phyloP scores from a whole-genome alignment of 2,888 invertebrate species.

The Agrotis ipsilon region DNA sequence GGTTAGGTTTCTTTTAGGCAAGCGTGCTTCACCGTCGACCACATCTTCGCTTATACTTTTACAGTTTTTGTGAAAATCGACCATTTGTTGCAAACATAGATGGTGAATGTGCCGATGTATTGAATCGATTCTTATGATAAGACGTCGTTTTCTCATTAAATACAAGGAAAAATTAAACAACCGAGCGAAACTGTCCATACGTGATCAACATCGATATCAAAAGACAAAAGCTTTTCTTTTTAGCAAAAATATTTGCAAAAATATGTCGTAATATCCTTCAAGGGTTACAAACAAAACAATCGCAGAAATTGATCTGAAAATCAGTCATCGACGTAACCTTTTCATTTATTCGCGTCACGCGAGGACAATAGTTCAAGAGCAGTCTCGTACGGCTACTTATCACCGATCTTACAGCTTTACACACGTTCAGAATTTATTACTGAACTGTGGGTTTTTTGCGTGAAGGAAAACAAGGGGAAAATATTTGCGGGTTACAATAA shows the following conservation, averaged over 20 bases:
- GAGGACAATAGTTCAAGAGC: conserved; percentile 46
- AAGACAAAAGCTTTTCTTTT: background rate
- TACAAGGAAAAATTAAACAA: no score
- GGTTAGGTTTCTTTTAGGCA: no score
- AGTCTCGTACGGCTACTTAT: conserved; percentile 43
- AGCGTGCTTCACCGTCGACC: no score
- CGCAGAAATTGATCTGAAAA: conserved; percentile 23
- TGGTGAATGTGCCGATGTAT: no score
- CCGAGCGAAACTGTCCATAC: no score
- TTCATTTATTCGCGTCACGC: conserved; percentile 44
- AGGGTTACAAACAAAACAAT: conserved; percentile 31
- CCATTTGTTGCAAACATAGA: no score
- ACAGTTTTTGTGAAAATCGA: no score
- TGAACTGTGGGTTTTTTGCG: conserved; percentile 27
- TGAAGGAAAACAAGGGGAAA: conserved; percentile 27
- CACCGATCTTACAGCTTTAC: conserved; percentile 40
- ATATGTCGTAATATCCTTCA: conserved; percentile 3
- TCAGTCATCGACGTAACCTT: conserved; percentile 38
- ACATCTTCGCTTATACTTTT: no score
- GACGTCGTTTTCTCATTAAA: no score
- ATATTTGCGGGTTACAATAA: conserved; percentile 2
- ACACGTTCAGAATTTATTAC: conserved; percentile 56
- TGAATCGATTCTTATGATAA: no score
- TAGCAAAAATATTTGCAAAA: background rate
- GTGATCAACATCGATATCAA: no score